Base-by-base conservation (phyloP, 2,113 vertebrate species). In the Conger conger region DNA sequence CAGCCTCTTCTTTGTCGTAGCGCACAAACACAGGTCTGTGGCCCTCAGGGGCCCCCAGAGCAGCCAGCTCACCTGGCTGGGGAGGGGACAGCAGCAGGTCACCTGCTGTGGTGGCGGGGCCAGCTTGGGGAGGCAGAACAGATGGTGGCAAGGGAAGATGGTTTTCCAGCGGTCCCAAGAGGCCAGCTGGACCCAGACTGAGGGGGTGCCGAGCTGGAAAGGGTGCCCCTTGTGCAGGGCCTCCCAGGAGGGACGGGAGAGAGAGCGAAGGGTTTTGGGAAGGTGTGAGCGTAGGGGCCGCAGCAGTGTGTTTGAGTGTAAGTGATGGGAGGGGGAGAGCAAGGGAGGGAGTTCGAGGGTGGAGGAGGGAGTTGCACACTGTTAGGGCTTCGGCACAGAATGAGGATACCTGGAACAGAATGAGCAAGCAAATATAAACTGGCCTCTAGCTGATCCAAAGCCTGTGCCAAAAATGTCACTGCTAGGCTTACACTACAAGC, bases 1-100 rank as follows among this genome's bases (percentile, higher is more conserved):
- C 96, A 0, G 93, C 90, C 53, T 97, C 97, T 86, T 98, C 97
- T 82, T 97, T 96, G 83, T 98, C 96, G 0, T 96, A 98, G 77
- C 97, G 96, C 2, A 98, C 93, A 63, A 98, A 98, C 40, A 97
- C 94, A 0, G 97, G 96, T 23, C 96, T 93, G 78, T 96, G 95
- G 0, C 94, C 92, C 82, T 96, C 94, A 0, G 85, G 88, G 4
- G 87, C 93, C 85, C 95, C 86, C 85, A 96, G 91, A 6, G 93
- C 91, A 0, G 94, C 82, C 1, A 94, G 87, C 53, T 95, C 94
- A 0, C 87, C 90, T 11, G 90, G 89, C 86, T 86, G 95, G 36
- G 88, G 94, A 4, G 88, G 90, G 1, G 92, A 95, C 82, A 94
- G 85, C 63, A 95, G 87, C 85, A 94, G 85, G 68, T 95, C 94